These are phyloP conservation scores for Philotrypesis tridentata DNA, from an alignment of 1,140 invertebrate genomes.

Conservation along the genomic window DNA sequence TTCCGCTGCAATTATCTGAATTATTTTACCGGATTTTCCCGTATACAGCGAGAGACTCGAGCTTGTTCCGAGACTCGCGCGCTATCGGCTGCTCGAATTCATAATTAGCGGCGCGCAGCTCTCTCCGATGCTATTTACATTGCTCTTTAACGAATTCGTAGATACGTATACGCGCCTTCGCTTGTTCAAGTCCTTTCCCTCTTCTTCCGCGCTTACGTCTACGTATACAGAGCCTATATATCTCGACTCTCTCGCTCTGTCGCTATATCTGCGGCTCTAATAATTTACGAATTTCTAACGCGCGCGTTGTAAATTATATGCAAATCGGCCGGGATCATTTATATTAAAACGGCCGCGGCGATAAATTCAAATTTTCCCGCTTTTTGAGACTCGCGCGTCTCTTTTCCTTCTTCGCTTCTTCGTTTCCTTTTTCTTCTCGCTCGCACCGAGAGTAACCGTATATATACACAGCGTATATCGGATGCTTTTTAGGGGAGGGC, in stretches of 20 bases:
- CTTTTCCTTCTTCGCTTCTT: conserved; percentile 25
- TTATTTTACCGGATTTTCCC: too few relatives aligned
- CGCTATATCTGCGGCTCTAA: conserved; percentile 48
- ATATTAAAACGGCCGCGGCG: conserved; percentile 33
- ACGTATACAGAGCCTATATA: too few relatives aligned
- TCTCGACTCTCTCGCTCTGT: neutral
- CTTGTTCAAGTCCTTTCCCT: conserved; percentile 10
- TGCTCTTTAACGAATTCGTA: conserved; percentile 37
- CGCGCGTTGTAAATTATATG: conserved; percentile 49
- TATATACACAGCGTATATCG: conserved; percentile 45
- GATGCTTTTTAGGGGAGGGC: conserved; percentile 45
- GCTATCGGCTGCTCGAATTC: conserved; percentile 40
- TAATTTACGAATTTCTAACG: conserved; percentile 47
- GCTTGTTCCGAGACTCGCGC: neutral
- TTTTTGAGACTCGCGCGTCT: conserved; percentile 25
- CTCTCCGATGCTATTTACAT: conserved; percentile 38
- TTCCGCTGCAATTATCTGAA: too few relatives aligned
- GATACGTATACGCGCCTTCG: neutral
- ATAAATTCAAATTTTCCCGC: conserved; percentile 50
- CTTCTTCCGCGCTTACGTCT: too few relatives aligned
- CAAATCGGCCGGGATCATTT: conserved; percentile 43
- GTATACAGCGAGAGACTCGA: too few relatives aligned
- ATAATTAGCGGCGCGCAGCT: too few relatives aligned
- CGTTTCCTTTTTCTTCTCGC: too few relatives aligned
- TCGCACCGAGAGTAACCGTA: too few relatives aligned